Base-by-base conservation (phyloP, 2,113 vertebrate genomes). In the Acinonyx jubatus region DNA sequence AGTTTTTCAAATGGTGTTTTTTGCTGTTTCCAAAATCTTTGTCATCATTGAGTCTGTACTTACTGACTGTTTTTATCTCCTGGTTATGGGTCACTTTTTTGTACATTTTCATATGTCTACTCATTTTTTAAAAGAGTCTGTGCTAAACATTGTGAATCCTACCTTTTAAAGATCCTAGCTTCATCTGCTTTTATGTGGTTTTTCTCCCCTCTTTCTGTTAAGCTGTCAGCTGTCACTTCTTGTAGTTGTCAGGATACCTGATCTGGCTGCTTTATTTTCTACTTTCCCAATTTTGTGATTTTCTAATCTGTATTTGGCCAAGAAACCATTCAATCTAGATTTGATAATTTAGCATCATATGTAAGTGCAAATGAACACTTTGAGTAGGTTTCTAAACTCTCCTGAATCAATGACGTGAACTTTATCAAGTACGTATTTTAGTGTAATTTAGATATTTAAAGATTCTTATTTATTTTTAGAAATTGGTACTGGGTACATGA, bases 391-490 rank as follows among this genome's bases (percentile, higher is more conserved):
- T 83, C 93, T n/a, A 12, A 85, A 85, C 81, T 79, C 74, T 92
- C 55, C 87, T 69, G 66, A 96, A 38, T 94, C 94, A 93, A 85
- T 45, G 10, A 25, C 38, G 21, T 63, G 5, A 80, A 76, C 48
- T 76, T 93, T 41, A 91, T 57, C 55, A 71, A 81, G 12, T 74
- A 41, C 21, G 89, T 85, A 63, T 89, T 63, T 65, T 80, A 91
- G 52, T 79, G 14, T 31, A 74, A n/a, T 66, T 57, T 90, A 76
- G 48, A 31, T 94, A 86, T 83, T 97, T 89, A 95, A 97, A 92
- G 94, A 82, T 52, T 92, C 57, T 66, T 73, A 33, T 23, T 89
- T 80, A 81, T 78, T 84, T 94, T 96, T 90, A 41, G 31, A 71
- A 57, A 71, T 97, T 94, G 74, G 9, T 73, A 48, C 50, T 65